Evolutionary conservation across 2,888 invertebrate genomes (phyloP), one percentile per base, ranked within the genome.

Genomic region (Pheosia gnoma): DNA sequence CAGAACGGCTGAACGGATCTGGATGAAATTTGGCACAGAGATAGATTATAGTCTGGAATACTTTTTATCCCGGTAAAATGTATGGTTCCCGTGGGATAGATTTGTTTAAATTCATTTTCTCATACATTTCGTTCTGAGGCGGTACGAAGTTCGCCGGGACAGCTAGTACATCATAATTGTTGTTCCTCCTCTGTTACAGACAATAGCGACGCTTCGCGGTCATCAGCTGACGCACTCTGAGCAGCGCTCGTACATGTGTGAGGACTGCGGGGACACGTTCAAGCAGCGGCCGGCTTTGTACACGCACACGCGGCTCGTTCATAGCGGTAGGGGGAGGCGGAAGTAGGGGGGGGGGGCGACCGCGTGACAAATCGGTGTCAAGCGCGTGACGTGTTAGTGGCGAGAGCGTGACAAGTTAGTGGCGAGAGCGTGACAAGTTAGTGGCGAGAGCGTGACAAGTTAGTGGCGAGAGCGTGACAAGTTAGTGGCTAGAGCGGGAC

Each of bases 241-340:
- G 0, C 73, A 78, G 13, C 78, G 89, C 0, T 63, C 77, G 0
- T 89, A 79, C 65, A 85, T 90, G 87, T 90, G 90, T 58, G 81
- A 82, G 0, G 77, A 79, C n/a, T 89, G 89, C 60, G 89, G 89
- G 0, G 87, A 85, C 63, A 86, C 88, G 0, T 90, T 90, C 76
- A 83, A 82, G 9, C 90, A 90, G 54, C 70, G 82, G 0, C 79
- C 89, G 0, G 87, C 90, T 0, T 63, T 90, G 0, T 87, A 89
- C 66, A 88, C 83, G 0, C 90, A 90, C 63, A 65, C 74, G 0
- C 70, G 78, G 1, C 75, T 84, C 0, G 77, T 88, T 0, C 89
- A 89, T 36, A 39, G 55, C n/a, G 8, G 39, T 8, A 55, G 13
- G 36, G 55, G 39, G 13, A 38, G 38, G 37, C 55, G n/a, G 55